phyloP scores from a whole-genome alignment of 2,888 invertebrate genomes.

The Tetramorium bicarinatum region DNA sequence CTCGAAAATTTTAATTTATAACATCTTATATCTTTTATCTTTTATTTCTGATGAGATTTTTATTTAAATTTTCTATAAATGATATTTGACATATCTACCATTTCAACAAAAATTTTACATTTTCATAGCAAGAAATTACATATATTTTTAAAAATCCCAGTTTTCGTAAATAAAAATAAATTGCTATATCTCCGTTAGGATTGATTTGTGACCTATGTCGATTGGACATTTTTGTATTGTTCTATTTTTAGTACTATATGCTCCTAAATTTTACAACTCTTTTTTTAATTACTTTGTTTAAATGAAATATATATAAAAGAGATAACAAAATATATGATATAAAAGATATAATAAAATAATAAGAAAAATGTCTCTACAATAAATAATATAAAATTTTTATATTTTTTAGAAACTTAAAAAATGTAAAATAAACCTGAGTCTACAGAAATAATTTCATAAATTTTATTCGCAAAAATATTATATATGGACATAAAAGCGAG shows the following conservation, averaged over 20 bases:
- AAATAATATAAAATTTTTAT: neutral
- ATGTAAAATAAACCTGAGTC: neutral
- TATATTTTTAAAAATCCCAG: conserved; percentile 1
- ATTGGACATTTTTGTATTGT: conserved; percentile 7
- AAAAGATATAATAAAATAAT: neutral
- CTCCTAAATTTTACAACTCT: conserved; percentile 6
- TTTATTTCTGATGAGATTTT: conserved; percentile 8
- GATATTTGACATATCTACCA: neutral
- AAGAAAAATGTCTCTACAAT: neutral
- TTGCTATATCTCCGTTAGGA: conserved; percentile 5
- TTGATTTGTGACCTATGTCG: conserved; percentile 23
- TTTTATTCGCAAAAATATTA: conserved; percentile 8
- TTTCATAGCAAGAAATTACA: neutral
- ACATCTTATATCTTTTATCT: neutral
- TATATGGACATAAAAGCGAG: neutral
- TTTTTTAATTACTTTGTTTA: conserved; percentile 11
- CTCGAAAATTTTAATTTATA: neutral
- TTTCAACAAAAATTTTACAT: conserved; percentile 14
- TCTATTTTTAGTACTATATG: neutral
- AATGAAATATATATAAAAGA: neutral
- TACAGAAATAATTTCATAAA: conserved; percentile 3
- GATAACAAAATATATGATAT: neutral
- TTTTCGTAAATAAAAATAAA: conserved; percentile 33
- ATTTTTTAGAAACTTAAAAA: conserved; percentile 1
- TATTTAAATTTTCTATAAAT: conserved; percentile 8